Base-by-base conservation (phyloP, 2,888 invertebrate species). In the Marronus borbonicus region DNA sequence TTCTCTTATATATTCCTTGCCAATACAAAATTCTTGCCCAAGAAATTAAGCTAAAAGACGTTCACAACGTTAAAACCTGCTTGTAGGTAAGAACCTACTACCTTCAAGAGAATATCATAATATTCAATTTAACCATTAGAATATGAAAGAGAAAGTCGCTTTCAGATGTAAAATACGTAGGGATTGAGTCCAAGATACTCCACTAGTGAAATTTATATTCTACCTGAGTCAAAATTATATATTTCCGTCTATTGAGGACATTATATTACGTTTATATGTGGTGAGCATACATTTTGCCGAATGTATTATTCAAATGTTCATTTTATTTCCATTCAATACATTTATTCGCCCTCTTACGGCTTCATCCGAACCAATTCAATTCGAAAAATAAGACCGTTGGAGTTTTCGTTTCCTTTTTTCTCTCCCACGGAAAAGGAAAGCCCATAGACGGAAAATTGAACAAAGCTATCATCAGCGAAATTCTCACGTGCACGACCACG, bases 401-500 rank as follows among this genome's bases (percentile, higher is more conserved):
- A 55, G 55, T 36, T 50, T 70, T 55, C 66, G 66, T 66, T 66
- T 44, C 39, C 66, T 66, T 66, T 66, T 17, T 39, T 49, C 66
- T 39, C 20, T 66, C 39, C 66, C 55, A 24, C 20, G 39, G 17
- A 58, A 70, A 36, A 58, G 44, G 58, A 70, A 70, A 55, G 31
- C 58, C 55, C 36, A 36, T 36, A 70, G 55, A 70, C 20, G 55
- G 70, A 70, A 70, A 70, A 70, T 70, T 70, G 70, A 70, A 70
- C 70, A 70, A 70, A 70, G 70, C 70, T 70, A 70, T 70, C 70
- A 70, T 70, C 70, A 70, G 70, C 39, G 70, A 70, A 70, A 70
- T 70, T 70, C 55, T 70, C 70, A 70, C 70, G 70, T 70, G 70
- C 70, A 17, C 36, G 55, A 36, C 55, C 55, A 28, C 55, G 36